Percentiles rank a stretch among this genome's conserved stretches.
Evolutionary conservation across 2,113 vertebrate genomes (phyloP).

Genomic region (Lamprotornis superbus): DNA sequence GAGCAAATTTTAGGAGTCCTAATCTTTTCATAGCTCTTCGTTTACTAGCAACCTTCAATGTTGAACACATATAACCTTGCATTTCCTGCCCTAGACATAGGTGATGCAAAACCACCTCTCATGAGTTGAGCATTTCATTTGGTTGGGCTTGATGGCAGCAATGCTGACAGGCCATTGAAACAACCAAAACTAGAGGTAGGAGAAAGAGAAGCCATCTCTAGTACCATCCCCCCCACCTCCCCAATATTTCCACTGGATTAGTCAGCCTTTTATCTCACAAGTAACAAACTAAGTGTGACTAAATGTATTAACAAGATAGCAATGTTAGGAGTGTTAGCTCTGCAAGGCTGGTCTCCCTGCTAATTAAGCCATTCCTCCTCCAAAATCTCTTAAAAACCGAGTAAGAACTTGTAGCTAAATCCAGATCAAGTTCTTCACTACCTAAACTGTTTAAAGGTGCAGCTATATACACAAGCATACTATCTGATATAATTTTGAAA

Average conservation of each 20-base stretch:
- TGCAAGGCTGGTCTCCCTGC: not conserved
- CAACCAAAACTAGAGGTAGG: not conserved
- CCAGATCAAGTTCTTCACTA: not conserved
- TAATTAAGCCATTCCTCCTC: not conserved
- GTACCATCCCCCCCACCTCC: no score
- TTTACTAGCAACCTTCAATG: not conserved
- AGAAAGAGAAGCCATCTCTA: not conserved
- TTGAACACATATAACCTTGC: not conserved
- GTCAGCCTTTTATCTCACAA: not conserved
- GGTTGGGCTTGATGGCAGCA: not conserved
- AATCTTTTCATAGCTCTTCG: not conserved
- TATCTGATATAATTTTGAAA: not conserved
- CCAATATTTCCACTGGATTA: not conserved
- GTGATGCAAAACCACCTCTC: not conserved
- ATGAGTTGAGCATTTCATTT: not conserved
- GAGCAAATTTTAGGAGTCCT: not conserved
- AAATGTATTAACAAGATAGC: not conserved
- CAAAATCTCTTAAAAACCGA: not conserved
- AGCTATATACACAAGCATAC: not conserved
- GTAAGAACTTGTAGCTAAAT: not conserved
- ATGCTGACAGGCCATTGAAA: not conserved
- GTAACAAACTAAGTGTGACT: not conserved
- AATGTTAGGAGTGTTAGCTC: not conserved
- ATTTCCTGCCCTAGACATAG: not conserved
- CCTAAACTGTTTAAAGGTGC: not conserved